Conservation (phyloP, 1,140 invertebrate genomes). For the Gonatopus flavifemur region DNA sequence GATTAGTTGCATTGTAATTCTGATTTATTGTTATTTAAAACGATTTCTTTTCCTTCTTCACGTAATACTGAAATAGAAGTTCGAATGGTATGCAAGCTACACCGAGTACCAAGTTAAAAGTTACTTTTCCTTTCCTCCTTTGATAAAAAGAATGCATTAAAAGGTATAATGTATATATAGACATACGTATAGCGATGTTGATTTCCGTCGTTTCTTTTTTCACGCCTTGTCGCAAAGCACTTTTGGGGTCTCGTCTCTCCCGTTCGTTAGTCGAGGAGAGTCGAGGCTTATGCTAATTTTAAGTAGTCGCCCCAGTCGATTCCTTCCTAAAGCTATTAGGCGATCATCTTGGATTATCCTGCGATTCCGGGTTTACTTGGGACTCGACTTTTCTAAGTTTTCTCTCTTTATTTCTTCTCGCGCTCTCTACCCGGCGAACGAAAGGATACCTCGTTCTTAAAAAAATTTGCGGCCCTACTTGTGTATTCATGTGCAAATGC, state of each 20-base stretch:
- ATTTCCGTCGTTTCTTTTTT: constrained; percentile 17
- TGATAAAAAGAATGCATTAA: too few relatives aligned
- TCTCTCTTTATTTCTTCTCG: constrained; percentile 25
- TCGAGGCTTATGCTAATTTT: constrained; percentile 49
- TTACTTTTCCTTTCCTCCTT: too few relatives aligned
- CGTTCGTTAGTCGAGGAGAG: constrained; percentile 39
- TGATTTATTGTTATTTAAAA: too few relatives aligned
- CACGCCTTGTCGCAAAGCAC: constrained; percentile 40
- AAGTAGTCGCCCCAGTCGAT: constrained; percentile 43
- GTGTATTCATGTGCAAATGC: too few relatives aligned
- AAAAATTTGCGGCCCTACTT: constrained; percentile 16
- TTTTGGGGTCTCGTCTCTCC: constrained; percentile 50
- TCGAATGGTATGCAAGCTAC: too few relatives aligned
- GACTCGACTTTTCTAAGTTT: constrained; percentile 53
- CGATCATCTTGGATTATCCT: constrained; percentile 58
- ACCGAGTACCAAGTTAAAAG: too few relatives aligned
- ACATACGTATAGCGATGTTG: too few relatives aligned
- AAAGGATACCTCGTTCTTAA: constrained; percentile 3
- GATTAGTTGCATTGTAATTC: too few relatives aligned
- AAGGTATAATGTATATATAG: too few relatives aligned
- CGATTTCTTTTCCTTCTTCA: too few relatives aligned
- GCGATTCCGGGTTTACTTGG: constrained; percentile 41
- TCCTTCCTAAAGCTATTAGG: constrained; percentile 59
- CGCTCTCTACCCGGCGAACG: constrained; percentile 1
- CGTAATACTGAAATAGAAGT: too few relatives aligned